Base-by-base conservation (phyloP, 2,888 invertebrate species). In the Scaptomyza reducta region DNA sequence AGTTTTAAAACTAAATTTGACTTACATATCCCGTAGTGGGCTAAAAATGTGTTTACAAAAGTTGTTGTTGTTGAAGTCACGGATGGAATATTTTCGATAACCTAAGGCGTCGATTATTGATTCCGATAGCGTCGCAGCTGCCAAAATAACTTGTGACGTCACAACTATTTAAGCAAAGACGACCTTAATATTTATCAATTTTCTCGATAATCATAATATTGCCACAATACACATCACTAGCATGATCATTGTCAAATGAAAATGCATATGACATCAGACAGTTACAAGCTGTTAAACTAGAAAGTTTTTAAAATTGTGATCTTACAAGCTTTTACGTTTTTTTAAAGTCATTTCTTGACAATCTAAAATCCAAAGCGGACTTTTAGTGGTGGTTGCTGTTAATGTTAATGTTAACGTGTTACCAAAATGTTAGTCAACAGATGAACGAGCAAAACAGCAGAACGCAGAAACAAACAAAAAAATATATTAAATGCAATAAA, bases 401-500 rank as follows among this genome's bases (percentile, higher is more conserved):
- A 29, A 35, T 33, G 35, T 0, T n/a, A 63, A 38, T 33, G n/a
- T 1, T 33, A 63, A 13, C 14, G 14, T 29, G 11, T 14, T 29
- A 14, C 6, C n/a, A 14, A 29, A 29, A 42, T 64, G 62, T 62
- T 65, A 62, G 53, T 51, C 50, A 29, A 38, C 65, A 51, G n/a
- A 22, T 51, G 27, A 27, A 25, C 13, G 5, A 51, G 16, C 42
- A 29, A 16, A 65, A 35, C 29, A 65, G 22, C 53, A 29, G 9
- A 44, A 25, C 62, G 65, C 29, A 64, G 27, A 29, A 35, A 22
- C 33, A 74, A 68, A 65, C 38, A 65, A 47, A 53, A 35, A 54
- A 41, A 41, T 42, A 50, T 46, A 55, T 56, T 62, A 58, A 59
- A 59, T 77, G 59, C 58, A 73, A 77, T 67, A 73, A 61, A 53